These are phyloP conservation scores for Scaptomyza polygonia DNA, from an alignment of 2,888 invertebrate genomes.

Conservation along the genomic window DNA sequence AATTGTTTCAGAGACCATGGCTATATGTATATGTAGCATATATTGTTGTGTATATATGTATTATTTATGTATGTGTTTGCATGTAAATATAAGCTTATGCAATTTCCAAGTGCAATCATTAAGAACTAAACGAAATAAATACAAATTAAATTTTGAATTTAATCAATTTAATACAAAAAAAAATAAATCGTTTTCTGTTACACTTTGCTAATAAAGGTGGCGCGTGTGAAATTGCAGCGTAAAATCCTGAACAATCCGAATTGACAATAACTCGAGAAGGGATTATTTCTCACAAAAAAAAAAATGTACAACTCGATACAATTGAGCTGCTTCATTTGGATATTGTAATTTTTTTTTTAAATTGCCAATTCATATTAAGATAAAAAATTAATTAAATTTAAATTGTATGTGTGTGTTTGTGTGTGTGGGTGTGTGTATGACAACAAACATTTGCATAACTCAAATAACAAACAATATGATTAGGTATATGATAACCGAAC, in stretches of 20 bases:
- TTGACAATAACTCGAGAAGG: slow-evolving; percentile 68
- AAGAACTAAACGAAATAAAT: slow-evolving; percentile 30
- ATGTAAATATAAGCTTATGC: slow-evolving; percentile 60
- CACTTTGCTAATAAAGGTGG: slow-evolving; percentile 21
- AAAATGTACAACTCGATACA: slow-evolving; percentile 20
- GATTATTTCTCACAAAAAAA: slow-evolving; percentile 29
- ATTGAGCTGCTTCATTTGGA: slow-evolving; percentile 34
- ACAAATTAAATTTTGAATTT: slow-evolving; percentile 44
- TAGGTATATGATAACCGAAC: slow-evolving; percentile 62
- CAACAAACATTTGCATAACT: slow-evolving; percentile 70
- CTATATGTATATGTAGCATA: slow-evolving; percentile 70
- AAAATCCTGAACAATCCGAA: slow-evolving; percentile 52
- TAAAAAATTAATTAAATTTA: slow-evolving; percentile 14
- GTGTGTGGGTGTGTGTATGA: slow-evolving; percentile 42
- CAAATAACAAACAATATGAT: slow-evolving; percentile 66
- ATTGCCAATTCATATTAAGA: slow-evolving; percentile 34
- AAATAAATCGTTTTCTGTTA: slow-evolving; percentile 8
- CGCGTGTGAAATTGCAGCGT: slow-evolving; percentile 59
- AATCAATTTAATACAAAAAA: slow-evolving; percentile 25
- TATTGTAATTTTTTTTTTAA: slow-evolving; percentile 18
- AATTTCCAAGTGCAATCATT: slow-evolving; percentile 31
- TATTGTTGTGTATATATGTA: slow-evolving; percentile 47
- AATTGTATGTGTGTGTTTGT: slow-evolving; percentile 32
- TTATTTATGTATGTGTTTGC: slow-evolving; percentile 45
- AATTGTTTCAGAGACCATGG: slow-evolving; percentile 79